Conservation (phyloP, 2,888 invertebrate species). For the Xestia xanthographa region DNA sequence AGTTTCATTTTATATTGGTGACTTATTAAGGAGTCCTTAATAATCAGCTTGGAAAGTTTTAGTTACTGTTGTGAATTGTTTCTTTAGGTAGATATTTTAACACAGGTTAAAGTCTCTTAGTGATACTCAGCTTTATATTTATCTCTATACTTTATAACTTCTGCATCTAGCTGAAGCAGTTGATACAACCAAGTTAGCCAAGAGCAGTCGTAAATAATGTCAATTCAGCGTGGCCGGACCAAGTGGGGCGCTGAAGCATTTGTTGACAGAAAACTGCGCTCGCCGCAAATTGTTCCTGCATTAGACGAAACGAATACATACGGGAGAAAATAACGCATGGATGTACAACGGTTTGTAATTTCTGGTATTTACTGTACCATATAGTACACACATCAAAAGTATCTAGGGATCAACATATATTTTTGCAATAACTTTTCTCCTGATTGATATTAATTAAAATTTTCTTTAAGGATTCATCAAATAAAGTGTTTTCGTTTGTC, state of each 20-base stretch:
- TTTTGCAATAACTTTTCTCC: no score
- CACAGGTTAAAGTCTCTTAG: neutral
- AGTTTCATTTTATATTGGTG: neutral
- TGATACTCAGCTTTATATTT: neutral
- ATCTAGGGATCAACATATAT: no score
- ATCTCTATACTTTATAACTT: neutral
- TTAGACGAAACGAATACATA: slow-evolving; percentile 49
- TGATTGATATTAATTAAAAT: no score
- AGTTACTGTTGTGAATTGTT: neutral
- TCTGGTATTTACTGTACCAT: neutral
- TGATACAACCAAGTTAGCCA: slow-evolving; percentile 40
- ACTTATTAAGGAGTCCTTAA: neutral
- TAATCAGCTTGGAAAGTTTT: neutral
- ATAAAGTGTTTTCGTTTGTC: no score
- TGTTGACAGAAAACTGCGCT: slow-evolving; percentile 65
- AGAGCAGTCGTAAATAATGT: slow-evolving; percentile 56
- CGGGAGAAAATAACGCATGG: neutral
- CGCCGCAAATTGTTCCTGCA: slow-evolving; percentile 62
- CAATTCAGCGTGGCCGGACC: slow-evolving; percentile 46
- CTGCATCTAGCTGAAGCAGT: neutral
- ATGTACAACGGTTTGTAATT: neutral
- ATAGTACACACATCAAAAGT: no score
- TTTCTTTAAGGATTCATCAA: no score
- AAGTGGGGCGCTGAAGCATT: slow-evolving; percentile 55
- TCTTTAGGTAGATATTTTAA: neutral